Evolutionary conservation across 2,113 vertebrate genomes (phyloP).

Genomic region (Piaya cayana): DNA sequence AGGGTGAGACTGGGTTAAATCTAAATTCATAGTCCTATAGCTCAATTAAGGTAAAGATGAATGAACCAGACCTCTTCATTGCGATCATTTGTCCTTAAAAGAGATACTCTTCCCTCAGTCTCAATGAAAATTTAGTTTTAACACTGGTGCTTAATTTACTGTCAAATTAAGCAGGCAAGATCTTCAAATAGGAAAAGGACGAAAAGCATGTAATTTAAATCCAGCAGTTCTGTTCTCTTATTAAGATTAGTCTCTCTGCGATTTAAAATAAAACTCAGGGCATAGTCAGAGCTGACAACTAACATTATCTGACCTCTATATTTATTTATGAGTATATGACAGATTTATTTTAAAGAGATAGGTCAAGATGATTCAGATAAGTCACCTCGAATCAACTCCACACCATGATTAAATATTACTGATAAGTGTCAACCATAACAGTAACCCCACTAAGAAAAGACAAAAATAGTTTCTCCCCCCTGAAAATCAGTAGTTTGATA

Average conservation of each 20-base stretch:
- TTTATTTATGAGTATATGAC: conserved; percentile 44
- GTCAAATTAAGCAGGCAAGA: conserved; percentile 7
- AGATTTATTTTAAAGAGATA: not conserved
- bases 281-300: not conserved
- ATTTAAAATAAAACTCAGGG: conserved; percentile 5
- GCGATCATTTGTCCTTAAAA: not conserved
- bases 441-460: conserved; percentile 10
- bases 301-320: conserved; percentile 15
- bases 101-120: not conserved
- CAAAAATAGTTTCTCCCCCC: conserved; percentile 10
- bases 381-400: not conserved
- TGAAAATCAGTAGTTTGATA: not conserved
- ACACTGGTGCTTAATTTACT: not conserved
- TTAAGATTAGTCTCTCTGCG: not conserved
- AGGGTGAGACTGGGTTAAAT: not conserved
- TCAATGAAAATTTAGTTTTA: conserved; percentile 19
- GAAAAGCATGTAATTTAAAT: conserved; percentile 24
- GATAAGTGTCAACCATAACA: conserved; percentile 2
- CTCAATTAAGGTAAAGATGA: not conserved
- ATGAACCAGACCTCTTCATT: not conserved
- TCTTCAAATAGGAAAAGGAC: not conserved
- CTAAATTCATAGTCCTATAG: not conserved
- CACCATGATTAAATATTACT: conserved; percentile 15
- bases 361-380: not conserved
- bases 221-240: not conserved